These are phyloP conservation scores for Solea solea DNA, from an alignment of 2,113 vertebrate species.

Conservation along the genomic window DNA sequence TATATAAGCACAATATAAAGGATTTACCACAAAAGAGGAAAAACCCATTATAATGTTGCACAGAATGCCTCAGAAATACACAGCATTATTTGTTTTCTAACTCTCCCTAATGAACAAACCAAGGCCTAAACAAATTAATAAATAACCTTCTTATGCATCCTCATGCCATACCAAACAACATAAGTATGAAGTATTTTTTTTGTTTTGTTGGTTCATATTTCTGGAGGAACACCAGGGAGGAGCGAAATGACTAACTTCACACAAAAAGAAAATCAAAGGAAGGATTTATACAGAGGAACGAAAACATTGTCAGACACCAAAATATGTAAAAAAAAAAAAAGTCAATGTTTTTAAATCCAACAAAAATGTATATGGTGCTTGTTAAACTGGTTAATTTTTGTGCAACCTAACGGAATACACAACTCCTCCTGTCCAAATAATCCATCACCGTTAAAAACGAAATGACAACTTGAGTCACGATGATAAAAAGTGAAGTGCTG, in stretches of 20 bases:
- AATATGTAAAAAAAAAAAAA: not conserved
- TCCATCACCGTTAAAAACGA: conserved; percentile 2
- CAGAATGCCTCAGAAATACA: too few relatives aligned
- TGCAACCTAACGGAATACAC: not conserved
- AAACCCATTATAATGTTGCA: too few relatives aligned
- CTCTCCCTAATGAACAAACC: too few relatives aligned
- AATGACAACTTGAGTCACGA: not conserved
- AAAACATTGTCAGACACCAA: not conserved
- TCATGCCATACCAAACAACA: too few relatives aligned
- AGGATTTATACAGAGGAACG: not conserved
- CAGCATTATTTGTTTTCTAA: too few relatives aligned
- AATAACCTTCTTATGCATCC: too few relatives aligned
- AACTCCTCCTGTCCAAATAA: not conserved
- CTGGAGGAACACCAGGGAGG: not conserved
- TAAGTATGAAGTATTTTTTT: not conserved
- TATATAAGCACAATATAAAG: too few relatives aligned
- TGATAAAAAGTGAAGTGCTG: conserved; percentile 7
- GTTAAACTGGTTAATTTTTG: not conserved
- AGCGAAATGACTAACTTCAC: not conserved
- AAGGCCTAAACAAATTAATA: too few relatives aligned
- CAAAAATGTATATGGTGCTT: not conserved
- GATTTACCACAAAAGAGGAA: too few relatives aligned
- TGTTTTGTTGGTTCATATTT: not conserved
- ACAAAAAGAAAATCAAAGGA: not conserved
- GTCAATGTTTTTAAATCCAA: not conserved